Evolutionary conservation across 2,113 vertebrate species (phyloP).

Genomic region (Lycocorax pyrrhopterus): DNA sequence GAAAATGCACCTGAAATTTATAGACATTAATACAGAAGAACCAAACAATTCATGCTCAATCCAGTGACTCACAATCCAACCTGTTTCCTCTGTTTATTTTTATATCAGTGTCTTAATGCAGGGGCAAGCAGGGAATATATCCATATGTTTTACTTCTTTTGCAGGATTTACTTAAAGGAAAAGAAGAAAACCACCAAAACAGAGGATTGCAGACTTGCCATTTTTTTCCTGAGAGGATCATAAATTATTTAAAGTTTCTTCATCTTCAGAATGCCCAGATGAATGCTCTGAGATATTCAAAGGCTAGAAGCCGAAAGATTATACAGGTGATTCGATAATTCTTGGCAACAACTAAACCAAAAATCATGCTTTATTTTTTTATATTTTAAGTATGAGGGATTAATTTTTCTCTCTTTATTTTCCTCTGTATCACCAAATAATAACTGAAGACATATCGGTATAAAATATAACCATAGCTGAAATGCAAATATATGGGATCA

Average conservation of each 20-base stretch:
- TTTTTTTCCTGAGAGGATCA: not conserved
- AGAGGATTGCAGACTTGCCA: not conserved
- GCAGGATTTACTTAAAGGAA: not conserved
- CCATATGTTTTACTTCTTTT: not conserved
- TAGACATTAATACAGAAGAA: not conserved
- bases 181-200: not conserved
- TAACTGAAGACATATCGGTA: not conserved
- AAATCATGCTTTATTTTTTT: not conserved
- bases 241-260: constrained; percentile 39
- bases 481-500: not conserved
- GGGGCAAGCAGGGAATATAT: not conserved
- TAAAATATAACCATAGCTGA: not conserved
- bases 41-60: not conserved
- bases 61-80: not conserved
- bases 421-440: not conserved
- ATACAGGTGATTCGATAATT: not conserved
- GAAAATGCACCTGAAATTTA: not conserved
- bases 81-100: not conserved
- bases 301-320: not conserved
- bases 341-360: not conserved
- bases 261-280: constrained; percentile 18
- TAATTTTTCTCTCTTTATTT: not conserved
- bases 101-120: not conserved
- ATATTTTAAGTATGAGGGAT: not conserved
- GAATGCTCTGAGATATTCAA: not conserved